phyloP scores from a whole-genome alignment of 1,140 invertebrate genomes.

The Triops longicaudatus region DNA sequence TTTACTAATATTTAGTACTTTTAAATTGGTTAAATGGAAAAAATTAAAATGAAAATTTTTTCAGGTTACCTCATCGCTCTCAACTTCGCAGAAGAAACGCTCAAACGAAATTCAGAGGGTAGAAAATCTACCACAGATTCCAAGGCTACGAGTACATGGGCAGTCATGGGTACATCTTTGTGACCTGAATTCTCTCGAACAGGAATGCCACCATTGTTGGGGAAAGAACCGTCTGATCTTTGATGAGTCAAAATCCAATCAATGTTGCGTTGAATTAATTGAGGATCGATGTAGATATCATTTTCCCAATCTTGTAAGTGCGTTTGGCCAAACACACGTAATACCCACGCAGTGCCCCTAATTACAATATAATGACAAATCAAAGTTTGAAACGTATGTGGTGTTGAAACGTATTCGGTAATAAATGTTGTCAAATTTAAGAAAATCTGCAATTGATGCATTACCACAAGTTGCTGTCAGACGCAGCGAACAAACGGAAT shows the following conservation, averaged over 20 bases:
- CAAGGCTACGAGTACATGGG: conserved; percentile 46
- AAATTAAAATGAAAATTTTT: no score
- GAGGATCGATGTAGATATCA: conserved; percentile 42
- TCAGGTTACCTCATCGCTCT: conserved; percentile 35
- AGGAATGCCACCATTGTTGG: conserved; percentile 35
- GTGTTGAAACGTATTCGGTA: no score
- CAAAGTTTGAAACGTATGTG: no score
- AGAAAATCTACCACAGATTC: conserved; percentile 37
- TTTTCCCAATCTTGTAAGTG: conserved; percentile 49
- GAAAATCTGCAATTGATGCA: no score
- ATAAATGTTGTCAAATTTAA: no score
- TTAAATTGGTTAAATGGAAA: no score
- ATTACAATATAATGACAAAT: no score
- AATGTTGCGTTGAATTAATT: conserved; percentile 38
- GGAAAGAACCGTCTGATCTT: conserved; percentile 41
- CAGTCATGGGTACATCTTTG: conserved; percentile 41
- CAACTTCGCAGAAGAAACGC: conserved; percentile 36
- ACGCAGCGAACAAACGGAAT: conserved; percentile 43
- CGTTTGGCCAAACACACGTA: conserved; percentile 41
- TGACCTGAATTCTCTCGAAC: conserved; percentile 1
- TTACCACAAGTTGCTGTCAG: conserved; percentile 43
- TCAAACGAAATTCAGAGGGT: conserved; percentile 35
- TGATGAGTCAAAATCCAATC: conserved; percentile 43
- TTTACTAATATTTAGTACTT: no score
- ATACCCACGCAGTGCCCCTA: conserved; percentile 45